Evolutionary conservation across 2,888 invertebrate species (phyloP).

Genomic region (Serrognathus titanus): DNA sequence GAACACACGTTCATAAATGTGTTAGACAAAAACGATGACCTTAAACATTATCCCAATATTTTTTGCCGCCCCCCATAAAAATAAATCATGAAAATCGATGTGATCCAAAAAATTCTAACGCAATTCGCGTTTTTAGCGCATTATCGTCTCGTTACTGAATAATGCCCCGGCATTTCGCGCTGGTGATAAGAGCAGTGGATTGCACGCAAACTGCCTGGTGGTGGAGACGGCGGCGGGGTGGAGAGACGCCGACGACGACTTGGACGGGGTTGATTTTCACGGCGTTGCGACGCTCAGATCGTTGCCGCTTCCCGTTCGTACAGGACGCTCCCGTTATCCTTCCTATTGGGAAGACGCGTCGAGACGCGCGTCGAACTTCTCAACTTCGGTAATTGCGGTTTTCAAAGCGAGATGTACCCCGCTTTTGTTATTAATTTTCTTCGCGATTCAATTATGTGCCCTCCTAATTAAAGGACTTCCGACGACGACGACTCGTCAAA

Average conservation of each 20-base stretch:
- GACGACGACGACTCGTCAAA: no score
- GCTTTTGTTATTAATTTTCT: no score
- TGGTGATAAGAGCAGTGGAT: conserved; percentile 24
- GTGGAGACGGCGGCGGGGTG: conserved; percentile 12
- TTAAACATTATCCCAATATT: no score
- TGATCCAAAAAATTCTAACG: conserved; percentile 3
- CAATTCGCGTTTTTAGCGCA: conserved; percentile 5
- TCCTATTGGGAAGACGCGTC: conserved; percentile 5
- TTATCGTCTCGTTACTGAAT: conserved; percentile 1
- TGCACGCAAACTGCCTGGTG: conserved; percentile 22
- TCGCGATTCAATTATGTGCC: no score
- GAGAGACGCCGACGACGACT: conserved; percentile 14
- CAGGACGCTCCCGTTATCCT: conserved; percentile 20
- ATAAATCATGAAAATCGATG: not conserved
- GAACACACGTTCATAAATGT: not conserved
- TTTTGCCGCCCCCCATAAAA: no score
- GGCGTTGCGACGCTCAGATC: conserved; percentile 31
- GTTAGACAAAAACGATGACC: not conserved
- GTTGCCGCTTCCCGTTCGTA: conserved; percentile 24
- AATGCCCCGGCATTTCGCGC: conserved; percentile 9
- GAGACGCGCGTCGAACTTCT: not conserved
- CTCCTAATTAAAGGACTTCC: no score
- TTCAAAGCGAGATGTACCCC: no score
- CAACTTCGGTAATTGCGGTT: not conserved
- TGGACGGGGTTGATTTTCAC: conserved; percentile 21